phyloP scores from a whole-genome alignment of 2,797 vertebrate genomes.

The Leptoclinus maculatus region DNA sequence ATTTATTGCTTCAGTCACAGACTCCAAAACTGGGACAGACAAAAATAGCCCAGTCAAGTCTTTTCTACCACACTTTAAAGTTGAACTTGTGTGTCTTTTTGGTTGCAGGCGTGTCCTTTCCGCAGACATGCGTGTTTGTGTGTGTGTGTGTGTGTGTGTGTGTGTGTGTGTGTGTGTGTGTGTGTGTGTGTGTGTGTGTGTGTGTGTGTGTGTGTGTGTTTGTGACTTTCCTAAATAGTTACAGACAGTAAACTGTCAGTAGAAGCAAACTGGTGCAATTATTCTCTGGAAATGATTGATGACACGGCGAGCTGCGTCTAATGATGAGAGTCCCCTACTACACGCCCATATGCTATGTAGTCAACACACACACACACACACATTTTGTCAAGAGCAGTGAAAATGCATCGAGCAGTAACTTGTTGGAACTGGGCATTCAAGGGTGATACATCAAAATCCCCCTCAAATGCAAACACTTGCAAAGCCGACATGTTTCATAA shows the following conservation, averaged over 20 bases:
- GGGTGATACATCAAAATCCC: constrained; percentile 76
- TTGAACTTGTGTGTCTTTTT: constrained; percentile 33
- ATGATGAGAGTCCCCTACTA: constrained; percentile 52
- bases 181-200: not conserved
- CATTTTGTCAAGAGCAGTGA: constrained; percentile 61
- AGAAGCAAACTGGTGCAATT: constrained; percentile 70
- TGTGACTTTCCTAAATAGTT: constrained; percentile 60
- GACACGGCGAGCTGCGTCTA: constrained; percentile 57
- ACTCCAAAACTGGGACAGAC: constrained; percentile 49
- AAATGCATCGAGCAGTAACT: constrained; percentile 71
- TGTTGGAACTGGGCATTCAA: constrained; percentile 64
- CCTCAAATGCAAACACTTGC: constrained; percentile 77
- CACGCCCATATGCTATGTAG: constrained; percentile 42
- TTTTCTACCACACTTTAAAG: constrained; percentile 29
- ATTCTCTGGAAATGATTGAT: constrained; percentile 73
- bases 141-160: not conserved
- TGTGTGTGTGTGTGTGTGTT: not conserved
- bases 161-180: not conserved
- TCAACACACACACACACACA: constrained; percentile 24
- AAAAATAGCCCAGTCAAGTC: constrained; percentile 58
- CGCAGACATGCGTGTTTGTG: not conserved
- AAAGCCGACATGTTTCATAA: constrained; percentile 75
- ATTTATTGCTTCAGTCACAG: constrained; percentile 63
- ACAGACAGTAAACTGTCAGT: constrained; percentile 67
- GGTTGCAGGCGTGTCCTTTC: constrained; percentile 22